Base-by-base conservation (phyloP, 2,797 vertebrate genomes). In the Sebastes itinus region DNA sequence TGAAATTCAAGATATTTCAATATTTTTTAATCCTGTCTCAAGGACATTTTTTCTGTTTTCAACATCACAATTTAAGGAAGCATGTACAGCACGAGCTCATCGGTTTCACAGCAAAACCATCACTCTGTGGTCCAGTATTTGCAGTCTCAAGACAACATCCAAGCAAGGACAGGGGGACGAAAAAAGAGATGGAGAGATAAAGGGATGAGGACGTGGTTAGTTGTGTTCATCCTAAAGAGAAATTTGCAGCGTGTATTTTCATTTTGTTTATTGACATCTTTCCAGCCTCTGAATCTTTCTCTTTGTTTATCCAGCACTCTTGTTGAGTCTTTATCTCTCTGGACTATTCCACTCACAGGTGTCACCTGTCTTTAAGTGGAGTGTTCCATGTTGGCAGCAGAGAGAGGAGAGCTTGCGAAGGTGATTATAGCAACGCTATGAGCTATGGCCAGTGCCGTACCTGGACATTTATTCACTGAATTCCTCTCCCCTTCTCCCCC, bases 361-460 rank as follows among this genome's bases (percentile, higher is more conserved):
- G 16, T 25, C 42, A 58, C 8, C 32, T 46, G 20, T 75, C 56
- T 55, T 23, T 78, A 80, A 55, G 12, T 11, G 20, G 62, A 61
- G 35, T 63, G 83, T 5, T 88, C 76, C 23, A 55, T 27, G 23
- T 42, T 58, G 64, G 63, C 63, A 25, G 82, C 71, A 33, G 86
- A 33, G 22, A 82, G 72, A 1, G 91, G 83, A 0, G 75, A n/a
- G 18, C 80, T 46, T 10, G 83, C 87, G 61, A 95, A 79, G 2
- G 91, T 91, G 10, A 96, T 75, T 0, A 90, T 80, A 16, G 90
- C 92, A 33, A 93, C 85, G 0, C 62, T 85, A 62, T 96, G 87
- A 10, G 92, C 81, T 0, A 96, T 89, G 0, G 90, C 95, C 63
- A 94, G 68, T 0, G 90, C 94, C 2, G 84, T 88, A 1, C 92